Percentiles rank a stretch among this genome's conserved stretches.
Conservation (phyloP, 2,113 vertebrate species). For the Dascyllus trimaculatus region DNA sequence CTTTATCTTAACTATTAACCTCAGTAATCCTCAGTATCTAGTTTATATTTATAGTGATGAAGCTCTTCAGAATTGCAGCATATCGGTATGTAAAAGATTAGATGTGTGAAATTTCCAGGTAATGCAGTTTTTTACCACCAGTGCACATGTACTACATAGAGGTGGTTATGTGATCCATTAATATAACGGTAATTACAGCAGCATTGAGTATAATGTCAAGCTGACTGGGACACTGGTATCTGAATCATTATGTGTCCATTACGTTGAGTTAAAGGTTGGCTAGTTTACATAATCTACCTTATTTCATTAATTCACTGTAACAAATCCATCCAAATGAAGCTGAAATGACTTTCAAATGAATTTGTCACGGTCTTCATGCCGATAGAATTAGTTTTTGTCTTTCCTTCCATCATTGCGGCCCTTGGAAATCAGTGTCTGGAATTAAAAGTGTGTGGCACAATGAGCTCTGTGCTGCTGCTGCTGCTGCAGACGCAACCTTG, state of each 20-base stretch:
- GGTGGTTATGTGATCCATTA: not conserved
- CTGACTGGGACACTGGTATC: not conserved
- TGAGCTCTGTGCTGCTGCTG: slow-evolving; percentile 32
- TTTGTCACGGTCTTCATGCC: slow-evolving; percentile 16
- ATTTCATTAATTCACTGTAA: slow-evolving; percentile 14
- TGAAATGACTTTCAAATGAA: slow-evolving; percentile 31
- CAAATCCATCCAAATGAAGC: not conserved
- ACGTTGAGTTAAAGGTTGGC: not conserved
- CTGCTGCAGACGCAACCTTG: slow-evolving; percentile 46
- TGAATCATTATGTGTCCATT: not conserved
- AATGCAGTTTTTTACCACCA: no score
- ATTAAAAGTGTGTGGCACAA: slow-evolving; percentile 28
- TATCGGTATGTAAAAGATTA: no score
- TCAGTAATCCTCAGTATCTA: no score
- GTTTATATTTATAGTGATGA: no score
- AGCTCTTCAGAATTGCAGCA: no score
- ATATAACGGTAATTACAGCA: not conserved
- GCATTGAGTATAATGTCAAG: not conserved
- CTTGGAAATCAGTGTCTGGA: slow-evolving; percentile 43
- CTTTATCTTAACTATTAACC: no score
- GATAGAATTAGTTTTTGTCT: not conserved
- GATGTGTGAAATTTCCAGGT: no score
- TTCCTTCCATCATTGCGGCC: slow-evolving; percentile 12
- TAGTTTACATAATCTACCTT: slow-evolving; percentile 2
- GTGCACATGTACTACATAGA: no score